Evolutionary conservation across 2,797 vertebrate genomes (phyloP).

Genomic region (Taenioides sp.): DNA sequence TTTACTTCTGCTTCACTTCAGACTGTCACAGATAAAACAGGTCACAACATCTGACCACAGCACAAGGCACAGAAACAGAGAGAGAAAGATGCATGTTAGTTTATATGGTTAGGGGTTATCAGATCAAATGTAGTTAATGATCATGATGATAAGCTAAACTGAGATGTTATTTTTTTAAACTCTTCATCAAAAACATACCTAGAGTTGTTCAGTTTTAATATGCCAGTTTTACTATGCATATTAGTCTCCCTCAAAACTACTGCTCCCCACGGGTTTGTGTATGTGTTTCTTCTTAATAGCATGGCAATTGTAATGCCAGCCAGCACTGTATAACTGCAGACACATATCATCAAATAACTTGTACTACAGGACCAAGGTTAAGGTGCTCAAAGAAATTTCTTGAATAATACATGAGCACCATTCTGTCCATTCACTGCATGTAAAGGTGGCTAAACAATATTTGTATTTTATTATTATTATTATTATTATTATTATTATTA

Average conservation of each 20-base stretch:
- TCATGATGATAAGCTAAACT: no score
- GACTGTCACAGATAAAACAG: background rate
- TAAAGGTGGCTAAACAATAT: no score
- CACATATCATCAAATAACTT: no score
- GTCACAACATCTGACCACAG: background rate
- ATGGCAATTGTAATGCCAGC: background rate
- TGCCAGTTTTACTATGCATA: background rate
- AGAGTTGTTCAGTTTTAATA: background rate
- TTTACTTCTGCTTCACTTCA: conserved; percentile 12
- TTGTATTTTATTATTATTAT: no score
- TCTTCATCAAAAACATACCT: background rate
- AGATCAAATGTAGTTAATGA: no score
- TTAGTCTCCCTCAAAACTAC: background rate
- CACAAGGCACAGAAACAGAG: no score
- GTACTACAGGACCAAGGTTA: no score
- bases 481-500: no score
- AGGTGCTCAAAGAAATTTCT: no score
- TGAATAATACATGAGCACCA: no score
- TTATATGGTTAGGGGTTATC: background rate
- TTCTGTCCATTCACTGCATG: background rate
- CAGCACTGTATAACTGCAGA: no score
- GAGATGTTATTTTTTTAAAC: no score
- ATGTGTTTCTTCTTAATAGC: background rate
- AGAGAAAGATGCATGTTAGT: background rate
- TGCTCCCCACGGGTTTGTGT: background rate